Base-by-base conservation (phyloP, 2,113 vertebrate species). In the Xenopus borealis region DNA sequence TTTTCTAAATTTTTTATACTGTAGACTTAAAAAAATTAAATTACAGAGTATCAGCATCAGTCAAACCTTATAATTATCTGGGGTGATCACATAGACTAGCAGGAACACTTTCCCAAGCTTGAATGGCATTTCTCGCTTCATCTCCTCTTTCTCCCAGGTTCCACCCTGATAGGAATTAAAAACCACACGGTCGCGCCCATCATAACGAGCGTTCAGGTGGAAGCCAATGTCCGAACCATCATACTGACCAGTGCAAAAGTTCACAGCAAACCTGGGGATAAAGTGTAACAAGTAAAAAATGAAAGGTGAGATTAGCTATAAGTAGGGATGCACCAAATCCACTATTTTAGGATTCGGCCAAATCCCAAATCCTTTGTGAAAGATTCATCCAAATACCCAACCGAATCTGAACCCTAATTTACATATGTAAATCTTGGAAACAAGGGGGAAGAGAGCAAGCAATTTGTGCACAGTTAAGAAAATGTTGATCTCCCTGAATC, bases 11-110 rank as follows among this genome's bases (percentile, higher is more conserved):
- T 40, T 40, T 40, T 40, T 40, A 27, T 27, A 9, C 33, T 40
- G 33, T 6, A 7, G 3, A 40, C 33, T 40, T 27, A 3, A 27
- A 27, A 27, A 40, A 40, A 40, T 40, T 40, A 9, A 40, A 6
- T 40, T 40, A 16, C 4, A 40, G 45, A 55, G 59, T 13, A 55
- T 16, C 1, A 66, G 30, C 16, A 75, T 58, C 46, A 23, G 17
- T 69, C 73, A 62, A 57, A 77, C 74, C 74, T 57, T 67, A 53
- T 57, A 77, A 50, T 77, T 77, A 61, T 64, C 64, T 2, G 11
- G 17, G 10, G 69, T 72, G 8, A 79, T 14, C 23, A 69, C 64
- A 11, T 40, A 62, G 57, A 53, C 9, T 10, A 72, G 44, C 47
- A 72, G 52, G 68, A 80, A 79, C 27, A 47, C 45, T 14, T 79